A percentile compares a stretch with the other conserved stretches of the same genome.
phyloP scores from a whole-genome alignment of 53 echinoderm and acorn worm species.

The Temnopleurus reevesii region DNA sequence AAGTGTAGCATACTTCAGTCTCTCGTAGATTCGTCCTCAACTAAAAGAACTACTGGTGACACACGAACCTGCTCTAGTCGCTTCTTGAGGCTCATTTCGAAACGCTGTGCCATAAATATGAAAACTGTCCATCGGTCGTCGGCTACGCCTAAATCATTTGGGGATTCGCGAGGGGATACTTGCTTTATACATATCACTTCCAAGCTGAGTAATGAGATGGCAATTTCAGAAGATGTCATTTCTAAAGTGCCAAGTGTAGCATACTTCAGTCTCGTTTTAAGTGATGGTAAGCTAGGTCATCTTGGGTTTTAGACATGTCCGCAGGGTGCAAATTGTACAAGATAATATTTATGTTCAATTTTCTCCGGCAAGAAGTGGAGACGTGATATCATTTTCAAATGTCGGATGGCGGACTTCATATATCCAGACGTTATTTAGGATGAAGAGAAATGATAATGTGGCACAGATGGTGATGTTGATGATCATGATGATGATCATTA shows the following conservation, averaged over 20 bases:
- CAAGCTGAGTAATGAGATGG: neutral
- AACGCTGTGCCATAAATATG: too few species aligned
- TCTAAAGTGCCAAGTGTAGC: neutral
- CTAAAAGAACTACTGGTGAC: too few species aligned
- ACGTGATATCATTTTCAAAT: neutral
- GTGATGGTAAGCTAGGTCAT: neutral
- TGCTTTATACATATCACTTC: slow-evolving; percentile 1
- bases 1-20: neutral
- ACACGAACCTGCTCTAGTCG: too few species aligned
- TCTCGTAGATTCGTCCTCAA: too few species aligned
- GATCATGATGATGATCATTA: too few species aligned
- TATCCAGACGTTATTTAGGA: too few species aligned
- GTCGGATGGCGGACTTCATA: too few species aligned
- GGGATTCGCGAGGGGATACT: neutral
- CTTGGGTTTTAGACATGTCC: neutral
- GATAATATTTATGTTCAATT: slow-evolving; percentile 20
- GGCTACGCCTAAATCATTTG: too few species aligned
- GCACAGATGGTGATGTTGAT: too few species aligned
- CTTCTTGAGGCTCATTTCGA: too few species aligned
- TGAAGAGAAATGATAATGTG: too few species aligned
- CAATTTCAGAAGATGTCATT: neutral
- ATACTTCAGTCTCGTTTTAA: neutral
- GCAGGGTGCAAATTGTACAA: neutral
- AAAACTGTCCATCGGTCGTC: too few species aligned
- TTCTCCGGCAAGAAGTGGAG: neutral